These are phyloP conservation scores for Pontoporia blainvillei DNA, from an alignment of 2,113 vertebrate genomes.

Conservation along the genomic window DNA sequence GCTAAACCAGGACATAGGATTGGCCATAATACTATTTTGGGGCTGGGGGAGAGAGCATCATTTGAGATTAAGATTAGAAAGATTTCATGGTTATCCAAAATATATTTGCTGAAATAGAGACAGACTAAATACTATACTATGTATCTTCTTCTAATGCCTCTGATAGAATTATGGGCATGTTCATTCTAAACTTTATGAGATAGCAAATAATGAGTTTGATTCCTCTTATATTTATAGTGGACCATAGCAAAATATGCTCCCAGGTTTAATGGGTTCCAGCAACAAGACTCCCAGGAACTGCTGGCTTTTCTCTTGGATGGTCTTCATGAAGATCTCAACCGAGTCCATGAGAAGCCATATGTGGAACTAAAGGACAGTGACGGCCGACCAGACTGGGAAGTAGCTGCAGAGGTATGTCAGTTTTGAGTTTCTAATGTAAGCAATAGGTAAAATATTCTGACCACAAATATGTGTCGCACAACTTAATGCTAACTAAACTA, in stretches of 20 bases:
- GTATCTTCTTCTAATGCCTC: slow-evolving; percentile 1
- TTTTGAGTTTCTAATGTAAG: slow-evolving; percentile 45
- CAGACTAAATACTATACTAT: background rate
- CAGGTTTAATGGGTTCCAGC: slow-evolving; percentile 98
- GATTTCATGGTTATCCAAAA: slow-evolving; percentile 28
- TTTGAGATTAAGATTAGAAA: slow-evolving; percentile 36
- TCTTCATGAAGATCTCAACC: slow-evolving; percentile 98
- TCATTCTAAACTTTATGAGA: slow-evolving; percentile 6
- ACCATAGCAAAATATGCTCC: slow-evolving; percentile 99
- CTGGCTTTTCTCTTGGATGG: slow-evolving; percentile 97
- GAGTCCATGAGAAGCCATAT: slow-evolving; percentile 97
- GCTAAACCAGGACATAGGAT: background rate
- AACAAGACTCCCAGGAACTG: slow-evolving; percentile 98
- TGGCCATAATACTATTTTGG: background rate
- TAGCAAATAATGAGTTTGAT: slow-evolving; percentile 8
- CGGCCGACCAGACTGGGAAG: slow-evolving; percentile 95
- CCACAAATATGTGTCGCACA: background rate
- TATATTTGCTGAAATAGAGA: slow-evolving; percentile 28
- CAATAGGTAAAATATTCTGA: slow-evolving; percentile 10
- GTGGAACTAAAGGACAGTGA: slow-evolving; percentile 98
- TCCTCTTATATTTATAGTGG: slow-evolving; percentile 84
- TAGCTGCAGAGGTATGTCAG: slow-evolving; percentile 93
- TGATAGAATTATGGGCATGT: background rate
- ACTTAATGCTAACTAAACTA: background rate
- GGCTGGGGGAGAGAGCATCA: background rate